phyloP scores from a whole-genome alignment of 2,113 vertebrate species.

The Pampusana beccarii region DNA sequence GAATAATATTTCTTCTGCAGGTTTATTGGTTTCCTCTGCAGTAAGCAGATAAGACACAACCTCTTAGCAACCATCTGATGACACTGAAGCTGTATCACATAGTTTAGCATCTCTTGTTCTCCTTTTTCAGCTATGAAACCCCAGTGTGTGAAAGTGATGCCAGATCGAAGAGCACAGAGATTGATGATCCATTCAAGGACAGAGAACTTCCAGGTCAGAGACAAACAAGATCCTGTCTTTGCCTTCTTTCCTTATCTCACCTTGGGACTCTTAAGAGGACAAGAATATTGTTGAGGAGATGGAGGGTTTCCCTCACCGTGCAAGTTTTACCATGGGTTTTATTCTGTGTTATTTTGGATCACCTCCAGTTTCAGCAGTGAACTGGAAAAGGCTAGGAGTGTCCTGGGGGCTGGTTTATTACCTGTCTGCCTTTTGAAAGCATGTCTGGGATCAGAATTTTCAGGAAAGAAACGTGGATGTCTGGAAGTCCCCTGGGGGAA shows the following conservation, averaged over 20 bases:
- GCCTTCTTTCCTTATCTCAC: not conserved
- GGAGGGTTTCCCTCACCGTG: not conserved
- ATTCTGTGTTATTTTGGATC: not conserved
- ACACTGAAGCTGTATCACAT: not conserved
- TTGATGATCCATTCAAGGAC: conserved; percentile 91
- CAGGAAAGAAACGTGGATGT: not conserved
- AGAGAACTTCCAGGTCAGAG: conserved; percentile 91
- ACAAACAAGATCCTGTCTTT: not conserved
- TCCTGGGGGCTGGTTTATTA: not conserved
- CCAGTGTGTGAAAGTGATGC: conserved; percentile 91
- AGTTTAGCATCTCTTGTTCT: not conserved
- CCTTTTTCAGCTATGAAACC: conserved; percentile 86
- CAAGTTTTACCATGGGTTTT: not conserved
- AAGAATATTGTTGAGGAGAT: not conserved
- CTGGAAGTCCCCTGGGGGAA: not conserved
- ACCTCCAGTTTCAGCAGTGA: not conserved
- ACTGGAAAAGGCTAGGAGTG: not conserved
- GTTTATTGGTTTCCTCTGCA: not conserved
- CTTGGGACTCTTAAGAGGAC: not conserved
- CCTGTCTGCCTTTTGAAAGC: not conserved
- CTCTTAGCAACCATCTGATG: not conserved
- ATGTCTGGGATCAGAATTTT: not conserved
- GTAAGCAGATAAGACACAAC: not conserved
- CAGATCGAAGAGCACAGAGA: conserved; percentile 81
- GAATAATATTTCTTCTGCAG: not conserved